Conservation (phyloP, 2,113 vertebrate species). For the Gambusia affinis region DNA sequence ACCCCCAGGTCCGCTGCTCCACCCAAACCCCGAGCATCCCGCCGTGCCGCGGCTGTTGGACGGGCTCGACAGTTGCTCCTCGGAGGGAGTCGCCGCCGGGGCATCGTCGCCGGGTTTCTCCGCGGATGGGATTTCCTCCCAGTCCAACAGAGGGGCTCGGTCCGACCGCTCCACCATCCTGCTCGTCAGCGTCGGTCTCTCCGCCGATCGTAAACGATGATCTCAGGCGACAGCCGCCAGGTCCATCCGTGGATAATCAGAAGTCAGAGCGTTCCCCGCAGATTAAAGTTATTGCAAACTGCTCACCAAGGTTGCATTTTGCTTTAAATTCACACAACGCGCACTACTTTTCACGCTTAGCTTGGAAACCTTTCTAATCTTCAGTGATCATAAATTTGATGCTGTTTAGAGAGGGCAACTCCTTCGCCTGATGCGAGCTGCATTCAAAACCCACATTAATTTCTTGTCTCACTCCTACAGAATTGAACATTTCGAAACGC, state of each 20-base stretch:
- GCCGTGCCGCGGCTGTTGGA: constrained; percentile 58
- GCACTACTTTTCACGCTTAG: not conserved
- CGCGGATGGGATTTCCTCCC: constrained; percentile 86
- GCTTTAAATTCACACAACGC: not conserved
- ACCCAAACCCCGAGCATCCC: constrained; percentile 70
- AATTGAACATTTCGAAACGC: constrained; percentile 41
- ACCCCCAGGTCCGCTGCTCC: constrained; percentile 75
- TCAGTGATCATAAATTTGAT: constrained; percentile 62
- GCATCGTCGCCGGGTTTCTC: constrained; percentile 61
- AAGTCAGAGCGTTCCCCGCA: constrained; percentile 35
- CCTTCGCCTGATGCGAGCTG: constrained; percentile 52
- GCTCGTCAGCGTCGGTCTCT: constrained; percentile 58
- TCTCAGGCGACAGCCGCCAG: constrained; percentile 57
- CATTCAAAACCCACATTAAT: constrained; percentile 48
- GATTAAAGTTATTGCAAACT: constrained; percentile 28
- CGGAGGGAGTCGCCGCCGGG: constrained; percentile 19
- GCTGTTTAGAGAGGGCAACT: constrained; percentile 62
- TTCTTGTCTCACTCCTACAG: not conserved
- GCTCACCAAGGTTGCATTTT: constrained; percentile 28
- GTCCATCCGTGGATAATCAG: constrained; percentile 56
- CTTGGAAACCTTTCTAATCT: constrained; percentile 36
- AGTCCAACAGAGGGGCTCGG: constrained; percentile 88
- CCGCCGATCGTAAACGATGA: constrained; percentile 50
- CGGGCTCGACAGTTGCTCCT: constrained; percentile 63
- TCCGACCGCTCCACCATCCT: constrained; percentile 84